Evolutionary conservation across 2,888 invertebrate species (phyloP).

Genomic region (Phengaris arion): DNA sequence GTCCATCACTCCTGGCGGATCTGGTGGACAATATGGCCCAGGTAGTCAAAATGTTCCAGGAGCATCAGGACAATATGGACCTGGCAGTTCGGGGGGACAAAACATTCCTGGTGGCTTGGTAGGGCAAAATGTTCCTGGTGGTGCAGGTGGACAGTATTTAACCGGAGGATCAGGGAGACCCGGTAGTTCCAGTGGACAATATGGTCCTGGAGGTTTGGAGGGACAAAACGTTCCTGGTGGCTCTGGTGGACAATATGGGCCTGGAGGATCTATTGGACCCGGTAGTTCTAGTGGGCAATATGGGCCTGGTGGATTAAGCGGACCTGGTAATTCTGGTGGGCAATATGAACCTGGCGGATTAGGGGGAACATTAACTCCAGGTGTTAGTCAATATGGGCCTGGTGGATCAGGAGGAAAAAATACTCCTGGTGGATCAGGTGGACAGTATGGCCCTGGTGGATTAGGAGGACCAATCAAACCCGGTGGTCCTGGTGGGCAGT

Average conservation of each 20-base stretch:
- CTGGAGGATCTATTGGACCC: slow-evolving; percentile 17
- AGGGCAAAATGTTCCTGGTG: slow-evolving; percentile 24
- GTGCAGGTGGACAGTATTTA: slow-evolving; percentile 30
- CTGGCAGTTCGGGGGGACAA: slow-evolving; percentile 30
- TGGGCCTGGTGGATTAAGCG: slow-evolving; percentile 31
- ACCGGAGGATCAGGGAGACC: slow-evolving; percentile 32
- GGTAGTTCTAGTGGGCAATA: slow-evolving; percentile 31
- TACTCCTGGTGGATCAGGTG: slow-evolving; percentile 25
- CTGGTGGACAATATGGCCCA: slow-evolving; percentile 30
- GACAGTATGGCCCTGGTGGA: slow-evolving; percentile 29
- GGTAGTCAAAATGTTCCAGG: background rate
- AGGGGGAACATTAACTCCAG: slow-evolving; percentile 25
- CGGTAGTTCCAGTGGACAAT: slow-evolving; percentile 34
- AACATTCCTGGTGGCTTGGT: slow-evolving; percentile 29
- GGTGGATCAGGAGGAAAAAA: slow-evolving; percentile 35
- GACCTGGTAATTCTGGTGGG: slow-evolving; percentile 32
- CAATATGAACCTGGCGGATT: slow-evolving; percentile 27
- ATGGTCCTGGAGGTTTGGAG: slow-evolving; percentile 32
- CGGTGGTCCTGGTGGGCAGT: slow-evolving; percentile 31
- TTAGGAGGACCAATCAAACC: background rate
- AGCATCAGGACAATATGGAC: slow-evolving; percentile 27
- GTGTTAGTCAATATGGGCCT: slow-evolving; percentile 28
- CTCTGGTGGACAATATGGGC: slow-evolving; percentile 34
- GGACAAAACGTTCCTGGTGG: slow-evolving; percentile 27
- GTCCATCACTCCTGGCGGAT: slow-evolving; percentile 24